Conservation (phyloP, 2,113 vertebrate genomes). For the Hypomesus transpacificus region DNA sequence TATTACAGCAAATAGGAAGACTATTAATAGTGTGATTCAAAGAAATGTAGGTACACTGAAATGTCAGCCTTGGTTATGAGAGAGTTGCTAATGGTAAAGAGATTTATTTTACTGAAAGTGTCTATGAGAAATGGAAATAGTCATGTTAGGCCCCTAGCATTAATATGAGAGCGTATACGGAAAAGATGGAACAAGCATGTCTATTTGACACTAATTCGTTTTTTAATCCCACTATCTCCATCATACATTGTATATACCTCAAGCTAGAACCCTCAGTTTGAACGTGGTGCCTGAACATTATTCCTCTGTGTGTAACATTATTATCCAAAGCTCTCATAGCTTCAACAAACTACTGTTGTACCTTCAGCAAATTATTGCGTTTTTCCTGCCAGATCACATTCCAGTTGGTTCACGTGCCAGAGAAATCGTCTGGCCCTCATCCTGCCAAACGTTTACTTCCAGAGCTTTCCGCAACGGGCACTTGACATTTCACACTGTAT, state of each 20-base stretch:
- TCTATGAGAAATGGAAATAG: neutral
- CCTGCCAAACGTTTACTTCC: constrained; percentile 22
- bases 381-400: constrained; percentile 37
- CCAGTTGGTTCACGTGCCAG: constrained; percentile 43
- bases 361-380: constrained; percentile 22
- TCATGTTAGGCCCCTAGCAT: neutral
- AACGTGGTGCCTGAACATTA: constrained; percentile 18
- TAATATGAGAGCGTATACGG: constrained; percentile 1
- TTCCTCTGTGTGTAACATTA: too few relatives aligned
- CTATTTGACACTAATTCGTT: constrained; percentile 32
- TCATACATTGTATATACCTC: constrained; percentile 9
- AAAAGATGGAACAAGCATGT: constrained; percentile 15
- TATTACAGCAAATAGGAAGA: constrained; percentile 17
- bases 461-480: constrained; percentile 17
- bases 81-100: neutral
- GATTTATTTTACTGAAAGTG: constrained; percentile 5
- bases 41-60: too few relatives aligned
- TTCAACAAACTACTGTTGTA: neutral
- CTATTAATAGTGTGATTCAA: too few relatives aligned
- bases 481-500: constrained; percentile 23
- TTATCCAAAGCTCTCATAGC: constrained; percentile 14
- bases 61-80: neutral
- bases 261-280: constrained; percentile 2
- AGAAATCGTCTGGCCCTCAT: constrained; percentile 24
- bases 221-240: constrained; percentile 22